phyloP scores from a whole-genome alignment of 2,113 vertebrate genomes.

The Phyllopteryx taeniolatus region DNA sequence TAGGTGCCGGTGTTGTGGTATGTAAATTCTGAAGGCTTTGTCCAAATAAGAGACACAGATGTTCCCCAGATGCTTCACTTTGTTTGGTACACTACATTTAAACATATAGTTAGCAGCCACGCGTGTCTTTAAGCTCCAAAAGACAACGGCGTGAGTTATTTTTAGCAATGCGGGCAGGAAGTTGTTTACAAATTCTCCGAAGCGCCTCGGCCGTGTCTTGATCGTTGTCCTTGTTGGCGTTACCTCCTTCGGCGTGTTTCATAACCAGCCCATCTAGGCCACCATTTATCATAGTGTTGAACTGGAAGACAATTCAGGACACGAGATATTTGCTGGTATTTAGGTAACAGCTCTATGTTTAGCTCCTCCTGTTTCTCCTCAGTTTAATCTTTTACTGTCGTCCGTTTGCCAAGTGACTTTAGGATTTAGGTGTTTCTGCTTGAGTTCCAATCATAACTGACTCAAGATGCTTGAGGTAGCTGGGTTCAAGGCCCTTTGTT shows the following conservation, averaged over 20 bases:
- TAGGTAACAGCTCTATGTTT: not conserved
- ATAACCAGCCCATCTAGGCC: conserved; percentile 8
- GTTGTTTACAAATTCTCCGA: conserved; percentile 22
- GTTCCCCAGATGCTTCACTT: not conserved
- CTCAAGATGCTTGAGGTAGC: not conserved
- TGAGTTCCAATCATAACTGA: not conserved
- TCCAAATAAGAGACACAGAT: not conserved
- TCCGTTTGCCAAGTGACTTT: not conserved
- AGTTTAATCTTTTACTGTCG: not conserved
- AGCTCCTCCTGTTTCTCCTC: not conserved
- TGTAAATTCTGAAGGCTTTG: not conserved
- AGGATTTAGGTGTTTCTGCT: not conserved
- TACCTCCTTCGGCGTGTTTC: conserved; percentile 13
- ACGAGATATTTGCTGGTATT: not conserved
- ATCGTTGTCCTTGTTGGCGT: not conserved
- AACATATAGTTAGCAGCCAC: not conserved
- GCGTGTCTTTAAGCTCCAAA: conserved; percentile 5
- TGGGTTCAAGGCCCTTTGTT: not conserved
- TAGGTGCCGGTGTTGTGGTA: not conserved
- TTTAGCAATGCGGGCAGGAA: conserved; percentile 19
- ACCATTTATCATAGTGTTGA: not conserved
- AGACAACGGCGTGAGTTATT: conserved; percentile 3
- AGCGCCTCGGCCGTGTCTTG: not conserved
- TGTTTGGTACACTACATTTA: conserved; percentile 7
- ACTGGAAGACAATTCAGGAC: not conserved